Percentiles rank a stretch among this genome's conserved stretches.
These are phyloP conservation scores for Ichneumoninae sp. DNA, from an alignment of 2,888 invertebrate genomes.

Conservation along the genomic window DNA sequence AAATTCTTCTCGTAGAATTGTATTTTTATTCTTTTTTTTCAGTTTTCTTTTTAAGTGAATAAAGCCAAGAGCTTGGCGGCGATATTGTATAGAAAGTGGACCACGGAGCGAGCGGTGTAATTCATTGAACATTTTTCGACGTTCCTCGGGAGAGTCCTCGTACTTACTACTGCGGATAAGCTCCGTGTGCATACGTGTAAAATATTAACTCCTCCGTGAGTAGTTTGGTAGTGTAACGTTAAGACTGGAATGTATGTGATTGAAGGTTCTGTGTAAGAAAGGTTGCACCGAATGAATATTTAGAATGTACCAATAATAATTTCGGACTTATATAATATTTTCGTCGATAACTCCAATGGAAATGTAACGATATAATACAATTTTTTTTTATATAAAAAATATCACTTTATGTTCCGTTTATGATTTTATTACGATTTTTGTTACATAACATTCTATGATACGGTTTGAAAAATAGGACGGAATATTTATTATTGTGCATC, in stretches of 20 bases:
- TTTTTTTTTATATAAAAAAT: not conserved
- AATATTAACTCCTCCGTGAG: constrained; percentile 8
- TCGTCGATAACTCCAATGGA: not conserved
- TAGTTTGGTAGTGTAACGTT: constrained; percentile 3
- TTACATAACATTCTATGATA: not conserved
- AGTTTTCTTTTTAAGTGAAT: constrained; percentile 7
- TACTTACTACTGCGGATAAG: constrained; percentile 3
- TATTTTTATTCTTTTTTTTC: not conserved
- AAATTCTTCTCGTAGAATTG: constrained; percentile 1
- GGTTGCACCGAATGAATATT: not conserved
- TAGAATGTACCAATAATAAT: not conserved
- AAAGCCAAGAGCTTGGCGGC: not conserved
- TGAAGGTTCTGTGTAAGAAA: not conserved
- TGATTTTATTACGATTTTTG: not conserved
- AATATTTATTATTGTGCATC: not conserved
- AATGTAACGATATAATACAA: not conserved
- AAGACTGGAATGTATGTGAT: constrained; percentile 8
- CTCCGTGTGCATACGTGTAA: constrained; percentile 20
- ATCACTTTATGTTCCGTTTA: not conserved
- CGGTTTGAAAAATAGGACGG: not conserved
- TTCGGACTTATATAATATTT: not conserved
- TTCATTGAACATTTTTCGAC: constrained; percentile 15
- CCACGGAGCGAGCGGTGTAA: not conserved
- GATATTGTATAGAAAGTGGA: not conserved
- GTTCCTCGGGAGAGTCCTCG: constrained; percentile 15